These are phyloP conservation scores for Epizoanthus scotinus DNA, from an alignment of 92 coral and sea anemone genomes.

Conservation along the genomic window DNA sequence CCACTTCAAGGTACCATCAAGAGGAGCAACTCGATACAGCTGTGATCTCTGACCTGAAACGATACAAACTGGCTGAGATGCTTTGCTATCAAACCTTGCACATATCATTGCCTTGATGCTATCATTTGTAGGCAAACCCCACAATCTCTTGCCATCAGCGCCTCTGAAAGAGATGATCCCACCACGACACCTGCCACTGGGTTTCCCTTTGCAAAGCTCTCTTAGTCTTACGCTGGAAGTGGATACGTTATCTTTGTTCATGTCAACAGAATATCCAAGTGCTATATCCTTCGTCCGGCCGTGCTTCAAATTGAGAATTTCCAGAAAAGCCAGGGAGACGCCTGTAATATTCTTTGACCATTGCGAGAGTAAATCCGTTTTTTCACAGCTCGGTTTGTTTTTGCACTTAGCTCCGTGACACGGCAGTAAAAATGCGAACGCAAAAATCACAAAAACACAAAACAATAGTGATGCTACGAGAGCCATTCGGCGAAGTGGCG, in stretches of 20 bases:
- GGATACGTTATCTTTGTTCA: too few relatives aligned
- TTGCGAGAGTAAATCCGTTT: slow-evolving; percentile 11
- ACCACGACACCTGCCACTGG: neutral
- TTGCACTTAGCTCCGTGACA: slow-evolving; percentile 74
- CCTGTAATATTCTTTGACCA: slow-evolving; percentile 69
- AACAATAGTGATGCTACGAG: slow-evolving; percentile 72
- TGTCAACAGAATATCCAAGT: slow-evolving; percentile 18
- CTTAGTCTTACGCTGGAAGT: too few relatives aligned
- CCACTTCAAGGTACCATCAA: slow-evolving; percentile 65
- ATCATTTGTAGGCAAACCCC: slow-evolving; percentile 8
- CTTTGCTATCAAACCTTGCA: neutral
- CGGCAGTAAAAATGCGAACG: slow-evolving; percentile 81
- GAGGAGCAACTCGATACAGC: neutral
- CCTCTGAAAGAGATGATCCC: slow-evolving; percentile 1
- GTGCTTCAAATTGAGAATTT: neutral
- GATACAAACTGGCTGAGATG: neutral
- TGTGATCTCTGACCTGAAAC: slow-evolving; percentile 6
- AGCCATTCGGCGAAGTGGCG: slow-evolving; percentile 61
- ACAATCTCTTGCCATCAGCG: neutral
- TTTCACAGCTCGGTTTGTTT: slow-evolving; percentile 54
- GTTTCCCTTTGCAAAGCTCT: slow-evolving; percentile 8
- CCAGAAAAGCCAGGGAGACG: slow-evolving; percentile 11
- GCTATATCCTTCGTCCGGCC: neutral
- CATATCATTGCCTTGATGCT: slow-evolving; percentile 12
- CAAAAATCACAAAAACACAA: slow-evolving; percentile 84